Evolutionary conservation across 1,140 invertebrate species (phyloP), one percentile per base, ranked within the genome.

Genomic region (Papilio helenus): DNA sequence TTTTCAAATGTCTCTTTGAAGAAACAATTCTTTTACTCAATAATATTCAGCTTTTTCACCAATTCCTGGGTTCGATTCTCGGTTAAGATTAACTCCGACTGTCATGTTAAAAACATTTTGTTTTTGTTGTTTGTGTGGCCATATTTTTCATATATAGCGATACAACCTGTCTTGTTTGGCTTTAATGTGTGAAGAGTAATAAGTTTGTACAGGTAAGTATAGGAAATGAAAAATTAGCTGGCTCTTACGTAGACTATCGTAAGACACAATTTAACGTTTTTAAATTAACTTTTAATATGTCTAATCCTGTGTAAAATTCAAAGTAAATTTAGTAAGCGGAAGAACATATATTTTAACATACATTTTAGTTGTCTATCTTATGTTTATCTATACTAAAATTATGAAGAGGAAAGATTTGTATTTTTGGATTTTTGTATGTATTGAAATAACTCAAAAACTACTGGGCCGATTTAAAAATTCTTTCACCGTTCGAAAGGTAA

Each of bases 11-110:
- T 26, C 20, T 26, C 58, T 61, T 61, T 23, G 12, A 20, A 55
- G 51, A 20, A 55, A 51, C n/a, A 7, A 8, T 9, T 12, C 18
- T 49, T 49, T 49, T 49, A 16, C 5, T 49, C 46, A 18, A 20
- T 20, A 9, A 55, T 20, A 20, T 55, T 55, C n/a, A 8, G 18
- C 2, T 2, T 18, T 55, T 55, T n/a, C 4, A 10, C 7, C 20
- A 58, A 26, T 61, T 26, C 23, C 58, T 61, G 58, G 58, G 58
- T 61, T 61, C 23, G 58, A 61, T 29, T 61, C 58, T 61, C 23
- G 29, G 58, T 23, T 26, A 26, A 61, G 20, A 18, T 20, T 18
- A 55, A 55, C n/a, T 55, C n/a, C 18, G 18, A 55, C 8, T 55
- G 51, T 49, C 16, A 49, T 49, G 14, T 16, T 49, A 18, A 49